These are phyloP conservation scores for Myotis planiceps DNA, from an alignment of 2,797 vertebrate genomes.

Conservation along the genomic window DNA sequence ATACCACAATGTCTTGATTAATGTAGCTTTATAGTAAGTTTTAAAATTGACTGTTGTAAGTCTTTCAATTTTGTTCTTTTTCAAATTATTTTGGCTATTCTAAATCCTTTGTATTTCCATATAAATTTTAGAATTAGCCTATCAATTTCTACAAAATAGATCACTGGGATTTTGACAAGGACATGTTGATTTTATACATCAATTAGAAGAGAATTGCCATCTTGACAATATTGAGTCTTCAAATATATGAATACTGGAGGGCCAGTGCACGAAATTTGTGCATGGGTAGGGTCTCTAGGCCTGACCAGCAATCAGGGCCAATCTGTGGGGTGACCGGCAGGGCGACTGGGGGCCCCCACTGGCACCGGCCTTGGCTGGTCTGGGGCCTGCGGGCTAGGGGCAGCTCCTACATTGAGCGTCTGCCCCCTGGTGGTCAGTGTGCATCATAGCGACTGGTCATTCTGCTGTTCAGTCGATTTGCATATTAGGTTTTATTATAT, in stretches of 20 bases:
- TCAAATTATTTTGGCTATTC: not conserved
- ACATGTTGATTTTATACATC: not conserved
- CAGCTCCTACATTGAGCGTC: no score
- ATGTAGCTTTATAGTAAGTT: not conserved
- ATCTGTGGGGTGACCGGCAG: no score
- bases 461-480: no score
- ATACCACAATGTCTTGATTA: not conserved
- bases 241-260: not conserved
- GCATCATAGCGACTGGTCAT: no score
- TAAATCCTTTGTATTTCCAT: conserved; percentile 1
- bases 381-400: no score
- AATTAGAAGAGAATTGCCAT: not conserved
- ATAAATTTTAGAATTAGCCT: not conserved
- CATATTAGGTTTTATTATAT: no score
- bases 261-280: no score
- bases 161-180: not conserved
- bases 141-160: not conserved
- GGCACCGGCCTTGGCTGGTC: no score
- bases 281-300: no score
- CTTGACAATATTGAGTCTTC: conserved; percentile 11
- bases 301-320: no score
- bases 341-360: no score
- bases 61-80: conserved; percentile 1
- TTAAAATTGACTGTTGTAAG: not conserved
- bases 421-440: no score